phyloP scores from a whole-genome alignment of 1,140 invertebrate genomes.

The Panagrolaimus sp. region DNA sequence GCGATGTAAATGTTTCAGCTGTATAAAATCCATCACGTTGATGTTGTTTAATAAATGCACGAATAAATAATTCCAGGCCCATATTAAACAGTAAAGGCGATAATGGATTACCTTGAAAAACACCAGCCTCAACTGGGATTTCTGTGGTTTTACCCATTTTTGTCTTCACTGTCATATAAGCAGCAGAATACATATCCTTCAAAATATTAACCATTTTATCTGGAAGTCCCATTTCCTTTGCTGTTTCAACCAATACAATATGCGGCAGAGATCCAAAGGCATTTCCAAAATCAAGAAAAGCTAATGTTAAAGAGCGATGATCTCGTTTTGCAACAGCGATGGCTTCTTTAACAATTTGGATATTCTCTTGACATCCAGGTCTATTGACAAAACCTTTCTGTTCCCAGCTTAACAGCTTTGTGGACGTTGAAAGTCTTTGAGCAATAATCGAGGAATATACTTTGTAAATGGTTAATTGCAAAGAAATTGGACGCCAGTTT shows the following conservation, averaged over 20 bases:
- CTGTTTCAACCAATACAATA: background rate
- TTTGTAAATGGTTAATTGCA: slow-evolving; percentile 12
- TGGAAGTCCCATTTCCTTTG: background rate
- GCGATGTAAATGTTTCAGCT: background rate
- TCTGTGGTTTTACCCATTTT: background rate
- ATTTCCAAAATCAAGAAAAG: slow-evolving; percentile 11
- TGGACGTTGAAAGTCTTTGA: background rate
- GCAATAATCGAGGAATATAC: slow-evolving; percentile 4
- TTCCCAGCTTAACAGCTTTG: slow-evolving; percentile 8
- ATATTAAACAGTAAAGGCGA: background rate
- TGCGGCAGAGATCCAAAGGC: slow-evolving; percentile 16
- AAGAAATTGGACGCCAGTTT: slow-evolving; percentile 17
- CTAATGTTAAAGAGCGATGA: background rate
- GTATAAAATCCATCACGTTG: background rate
- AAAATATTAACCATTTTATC: background rate
- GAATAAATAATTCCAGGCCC: background rate
- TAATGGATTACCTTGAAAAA: background rate
- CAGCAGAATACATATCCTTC: background rate
- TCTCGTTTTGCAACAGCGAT: background rate
- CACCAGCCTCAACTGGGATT: background rate
- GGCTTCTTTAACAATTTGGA: slow-evolving; percentile 11
- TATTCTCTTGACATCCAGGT: slow-evolving; percentile 11
- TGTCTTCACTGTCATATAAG: background rate
- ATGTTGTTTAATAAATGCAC: background rate
- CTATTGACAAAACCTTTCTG: slow-evolving; percentile 6